Percentiles rank a stretch among this genome's conserved stretches.
Evolutionary conservation across 37 sponge, comb jelly and placozoan species (phyloP).

Genomic region (Haliclona indistincta): DNA sequence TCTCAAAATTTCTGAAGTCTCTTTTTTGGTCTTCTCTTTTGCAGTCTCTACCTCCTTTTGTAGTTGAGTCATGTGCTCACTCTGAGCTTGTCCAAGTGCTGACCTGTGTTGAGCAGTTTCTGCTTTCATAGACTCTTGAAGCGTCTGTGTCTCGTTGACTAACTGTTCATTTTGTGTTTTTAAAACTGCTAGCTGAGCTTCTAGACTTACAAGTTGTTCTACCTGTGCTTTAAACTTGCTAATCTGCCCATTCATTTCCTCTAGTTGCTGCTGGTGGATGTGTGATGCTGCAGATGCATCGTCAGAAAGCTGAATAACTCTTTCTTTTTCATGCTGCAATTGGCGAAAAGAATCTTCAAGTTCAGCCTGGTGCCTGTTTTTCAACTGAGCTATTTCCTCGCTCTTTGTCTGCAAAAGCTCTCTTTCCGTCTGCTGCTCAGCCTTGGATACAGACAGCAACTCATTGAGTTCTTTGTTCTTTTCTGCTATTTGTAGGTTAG

Average conservation of each 20-base stretch:
- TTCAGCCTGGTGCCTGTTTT: too few species aligned
- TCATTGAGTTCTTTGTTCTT: background rate
- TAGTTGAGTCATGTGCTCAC: background rate
- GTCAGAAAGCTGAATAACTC: too few species aligned
- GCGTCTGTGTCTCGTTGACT: background rate
- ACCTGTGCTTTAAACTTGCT: too few species aligned
- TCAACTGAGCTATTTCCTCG: background rate
- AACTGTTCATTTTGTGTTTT: too few species aligned
- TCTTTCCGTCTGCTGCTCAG: background rate
- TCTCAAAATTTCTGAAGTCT: background rate
- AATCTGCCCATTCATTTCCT: conserved; percentile 1
- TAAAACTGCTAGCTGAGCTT: too few species aligned
- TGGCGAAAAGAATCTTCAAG: too few species aligned
- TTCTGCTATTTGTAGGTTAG: background rate
- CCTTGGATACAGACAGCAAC: background rate
- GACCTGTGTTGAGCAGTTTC: background rate
- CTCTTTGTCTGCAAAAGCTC: background rate
- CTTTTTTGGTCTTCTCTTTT: background rate
- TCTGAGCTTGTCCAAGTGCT: too few species aligned
- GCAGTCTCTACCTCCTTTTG: background rate
- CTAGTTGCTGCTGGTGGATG: background rate
- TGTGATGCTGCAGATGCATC: too few species aligned
- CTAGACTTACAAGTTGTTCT: too few species aligned
- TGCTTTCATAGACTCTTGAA: background rate
- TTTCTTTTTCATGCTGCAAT: too few species aligned